Evolutionary conservation across 2,113 vertebrate genomes (phyloP).

Genomic region (Aramus guarauna): DNA sequence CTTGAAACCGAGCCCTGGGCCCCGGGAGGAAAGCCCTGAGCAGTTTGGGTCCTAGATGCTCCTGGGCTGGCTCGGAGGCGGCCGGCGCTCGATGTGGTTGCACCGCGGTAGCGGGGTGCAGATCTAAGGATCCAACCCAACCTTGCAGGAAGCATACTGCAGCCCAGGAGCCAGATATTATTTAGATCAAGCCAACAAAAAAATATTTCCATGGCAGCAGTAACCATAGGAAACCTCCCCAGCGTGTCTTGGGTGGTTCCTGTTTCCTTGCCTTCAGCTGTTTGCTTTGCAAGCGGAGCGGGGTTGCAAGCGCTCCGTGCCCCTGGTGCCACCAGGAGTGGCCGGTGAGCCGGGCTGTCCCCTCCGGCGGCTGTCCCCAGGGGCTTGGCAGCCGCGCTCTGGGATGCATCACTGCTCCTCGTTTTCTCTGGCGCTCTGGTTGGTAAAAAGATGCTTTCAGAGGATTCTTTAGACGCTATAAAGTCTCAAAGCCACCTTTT

Average conservation of each 20-base stretch:
- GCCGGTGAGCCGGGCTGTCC: neutral
- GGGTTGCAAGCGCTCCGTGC: neutral
- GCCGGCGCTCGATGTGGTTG: accelerated
- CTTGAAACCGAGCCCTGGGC: neutral
- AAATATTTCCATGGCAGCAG: slow-evolving; percentile 77
- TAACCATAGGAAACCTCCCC: slow-evolving; percentile 77
- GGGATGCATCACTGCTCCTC: neutral
- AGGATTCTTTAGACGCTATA: neutral
- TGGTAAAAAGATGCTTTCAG: slow-evolving; percentile 19
- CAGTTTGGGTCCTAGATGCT: neutral
- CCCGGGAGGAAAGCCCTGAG: neutral
- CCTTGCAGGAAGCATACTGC: neutral
- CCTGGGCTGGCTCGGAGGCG: accelerated
- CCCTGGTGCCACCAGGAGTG: neutral
- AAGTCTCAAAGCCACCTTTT: slow-evolving; percentile 25
- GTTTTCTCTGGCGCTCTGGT: neutral
- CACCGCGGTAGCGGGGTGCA: neutral
- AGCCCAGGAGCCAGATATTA: slow-evolving; percentile 40
- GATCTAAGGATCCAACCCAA: neutral
- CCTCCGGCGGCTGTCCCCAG: neutral
- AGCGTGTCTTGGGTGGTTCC: slow-evolving; percentile 32
- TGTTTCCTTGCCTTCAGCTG: slow-evolving; percentile 10
- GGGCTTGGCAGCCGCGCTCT: neutral
- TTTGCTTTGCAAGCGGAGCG: slow-evolving; percentile 5
- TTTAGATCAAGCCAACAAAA: slow-evolving; percentile 65